These are phyloP conservation scores for Urocitellus parryii DNA, from an alignment of 2,113 vertebrate species.

Conservation along the genomic window DNA sequence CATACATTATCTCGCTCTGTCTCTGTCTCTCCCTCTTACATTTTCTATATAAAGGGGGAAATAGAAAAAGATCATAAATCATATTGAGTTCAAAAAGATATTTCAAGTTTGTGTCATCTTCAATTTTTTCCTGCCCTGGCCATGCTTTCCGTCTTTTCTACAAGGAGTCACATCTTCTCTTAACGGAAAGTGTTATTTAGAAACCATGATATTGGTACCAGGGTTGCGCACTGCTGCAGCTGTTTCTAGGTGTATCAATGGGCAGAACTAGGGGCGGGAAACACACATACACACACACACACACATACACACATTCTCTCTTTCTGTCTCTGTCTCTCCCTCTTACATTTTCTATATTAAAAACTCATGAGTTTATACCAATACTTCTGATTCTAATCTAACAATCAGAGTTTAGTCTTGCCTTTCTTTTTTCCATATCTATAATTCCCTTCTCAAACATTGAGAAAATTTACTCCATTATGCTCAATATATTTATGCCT, in stretches of 20 bases:
- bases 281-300: not conserved
- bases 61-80: slow-evolving; percentile 4
- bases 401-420: not conserved
- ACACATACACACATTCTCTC: no score
- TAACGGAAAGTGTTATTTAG: not conserved
- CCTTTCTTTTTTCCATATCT: not conserved
- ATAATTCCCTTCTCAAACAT: not conserved
- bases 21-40: no score
- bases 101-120: not conserved
- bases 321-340: not conserved
- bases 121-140: not conserved
- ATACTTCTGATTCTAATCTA: not conserved
- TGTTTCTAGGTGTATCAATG: not conserved
- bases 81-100: not conserved
- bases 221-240: not conserved
- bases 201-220: not conserved
- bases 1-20: no score
- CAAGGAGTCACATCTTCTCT: not conserved
- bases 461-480: not conserved
- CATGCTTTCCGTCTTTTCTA: not conserved
- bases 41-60: not conserved
- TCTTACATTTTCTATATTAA: not conserved
- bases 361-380: not conserved
- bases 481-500: not conserved
- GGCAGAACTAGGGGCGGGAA: not conserved